These are phyloP conservation scores for Sminthurinus signatus DNA, from an alignment of 1,140 invertebrate species.

Conservation along the genomic window DNA sequence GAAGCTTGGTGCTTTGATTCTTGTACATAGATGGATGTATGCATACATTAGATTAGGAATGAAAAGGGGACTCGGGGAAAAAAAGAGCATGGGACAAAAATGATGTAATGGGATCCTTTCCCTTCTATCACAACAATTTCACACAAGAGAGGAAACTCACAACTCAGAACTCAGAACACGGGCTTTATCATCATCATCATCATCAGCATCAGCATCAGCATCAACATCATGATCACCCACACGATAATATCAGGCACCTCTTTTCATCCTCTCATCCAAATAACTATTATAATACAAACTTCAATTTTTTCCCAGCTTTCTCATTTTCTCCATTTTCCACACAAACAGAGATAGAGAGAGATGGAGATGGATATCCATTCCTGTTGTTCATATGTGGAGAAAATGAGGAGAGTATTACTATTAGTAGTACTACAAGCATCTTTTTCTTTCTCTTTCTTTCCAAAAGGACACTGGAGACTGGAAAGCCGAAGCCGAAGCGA, in stretches of 20 bases:
- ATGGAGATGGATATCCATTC: too few species aligned
- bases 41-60: conserved; percentile 31
- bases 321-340: not conserved
- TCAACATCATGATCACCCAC: too few species aligned
- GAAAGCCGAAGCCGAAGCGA: too few species aligned
- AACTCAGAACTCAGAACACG: too few species aligned
- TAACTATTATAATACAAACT: not conserved
- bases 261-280: not conserved
- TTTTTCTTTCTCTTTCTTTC: too few species aligned
- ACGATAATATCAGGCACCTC: conserved; percentile 19
- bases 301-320: too few species aligned
- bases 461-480: too few species aligned
- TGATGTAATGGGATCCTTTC: conserved; percentile 34
- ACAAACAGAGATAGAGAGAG: not conserved
- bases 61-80: conserved; percentile 11
- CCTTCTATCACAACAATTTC: conserved; percentile 34
- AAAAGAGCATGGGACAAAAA: conserved; percentile 12
- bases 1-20: too few species aligned
- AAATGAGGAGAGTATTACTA: too few species aligned
- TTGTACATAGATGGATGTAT: too few species aligned
- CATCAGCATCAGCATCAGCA: conserved; percentile 14
- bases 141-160: conserved; percentile 26
- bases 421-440: too few species aligned
- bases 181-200: conserved; percentile 25
- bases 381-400: too few species aligned